Conservation (phyloP, 2,113 vertebrate species). For the Serilophus lunatus region DNA sequence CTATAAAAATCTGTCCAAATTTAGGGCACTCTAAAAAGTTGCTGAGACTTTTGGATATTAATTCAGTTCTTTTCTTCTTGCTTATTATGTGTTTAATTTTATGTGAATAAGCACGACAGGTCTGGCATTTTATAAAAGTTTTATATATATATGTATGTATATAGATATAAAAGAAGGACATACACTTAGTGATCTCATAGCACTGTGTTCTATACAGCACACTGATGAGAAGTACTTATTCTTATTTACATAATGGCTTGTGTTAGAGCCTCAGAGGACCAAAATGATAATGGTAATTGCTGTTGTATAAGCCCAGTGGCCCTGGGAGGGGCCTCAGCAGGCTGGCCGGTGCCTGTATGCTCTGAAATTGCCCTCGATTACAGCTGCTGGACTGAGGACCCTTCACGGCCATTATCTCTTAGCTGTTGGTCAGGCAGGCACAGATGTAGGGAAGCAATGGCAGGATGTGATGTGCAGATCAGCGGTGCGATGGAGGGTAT, state of each 20-base stretch:
- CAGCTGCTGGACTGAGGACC: background rate
- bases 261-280: background rate
- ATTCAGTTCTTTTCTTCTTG: background rate
- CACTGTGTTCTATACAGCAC: background rate
- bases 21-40: background rate
- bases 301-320: background rate
- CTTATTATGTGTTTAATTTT: background rate
- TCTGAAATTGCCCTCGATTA: background rate
- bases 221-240: background rate
- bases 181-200: background rate
- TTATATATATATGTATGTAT: background rate
- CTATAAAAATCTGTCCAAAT: background rate
- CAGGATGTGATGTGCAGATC: background rate
- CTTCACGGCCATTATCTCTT: background rate
- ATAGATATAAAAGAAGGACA: background rate
- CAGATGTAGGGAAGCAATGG: background rate
- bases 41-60: background rate
- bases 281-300: background rate
- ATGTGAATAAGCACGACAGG: background rate
- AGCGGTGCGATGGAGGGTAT: fast-evolving
- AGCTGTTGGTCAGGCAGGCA: background rate
- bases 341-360: background rate
- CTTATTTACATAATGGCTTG: background rate
- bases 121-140: background rate
- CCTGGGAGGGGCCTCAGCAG: background rate